Base-by-base conservation (phyloP, 2,797 vertebrate genomes). In the Eospalax fontanierii region DNA sequence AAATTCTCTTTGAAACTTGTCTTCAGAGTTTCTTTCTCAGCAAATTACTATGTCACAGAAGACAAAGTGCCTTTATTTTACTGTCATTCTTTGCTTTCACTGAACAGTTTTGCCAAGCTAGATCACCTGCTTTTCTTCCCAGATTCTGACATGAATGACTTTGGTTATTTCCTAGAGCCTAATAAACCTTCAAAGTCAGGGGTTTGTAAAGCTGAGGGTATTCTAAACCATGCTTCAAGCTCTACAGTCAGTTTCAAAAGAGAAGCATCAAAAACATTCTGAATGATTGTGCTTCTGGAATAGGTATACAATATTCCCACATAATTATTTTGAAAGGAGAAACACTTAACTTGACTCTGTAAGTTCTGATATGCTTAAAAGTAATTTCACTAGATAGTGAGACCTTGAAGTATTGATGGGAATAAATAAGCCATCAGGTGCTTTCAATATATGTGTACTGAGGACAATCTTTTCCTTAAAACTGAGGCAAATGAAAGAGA, bases 1-100 rank as follows among this genome's bases (percentile, higher is more conserved):
- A 96, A 93, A 83, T 83, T 89, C 92, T 89, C 86, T 76, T 68
- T 89, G 83, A 91, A 96, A 96, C 38, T 65, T 86, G 65, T 87
- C 78, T 90, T 86, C 30, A 35, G 54, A 90, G 88, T n/a, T 86
- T 88, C 79, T 97, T 93, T 88, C 86, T 80, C 70, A 86, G 82
- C 85, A 94, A 94, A 88, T 86, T 80, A 94, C 93, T 84, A 16
- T 92, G 91, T 78, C 93, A 87, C 1, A 24, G 70, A 83, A 93
- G 85, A 93, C 66, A 79, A 87, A 86, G 26, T 70, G 15, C 74
- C 82, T 97, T 85, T 85, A 80, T 80, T 90, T 96, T 76, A 68
- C 73, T 24, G 61, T 73, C 90, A 85, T 30, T 22, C 71, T 88
- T 75, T 78, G 82, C 54, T 93, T 88, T 81, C 61, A 80, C 54